Percentiles rank a stretch among this genome's conserved stretches.
phyloP scores from a whole-genome alignment of 2,888 invertebrate genomes.

The Parnassius apollo region DNA sequence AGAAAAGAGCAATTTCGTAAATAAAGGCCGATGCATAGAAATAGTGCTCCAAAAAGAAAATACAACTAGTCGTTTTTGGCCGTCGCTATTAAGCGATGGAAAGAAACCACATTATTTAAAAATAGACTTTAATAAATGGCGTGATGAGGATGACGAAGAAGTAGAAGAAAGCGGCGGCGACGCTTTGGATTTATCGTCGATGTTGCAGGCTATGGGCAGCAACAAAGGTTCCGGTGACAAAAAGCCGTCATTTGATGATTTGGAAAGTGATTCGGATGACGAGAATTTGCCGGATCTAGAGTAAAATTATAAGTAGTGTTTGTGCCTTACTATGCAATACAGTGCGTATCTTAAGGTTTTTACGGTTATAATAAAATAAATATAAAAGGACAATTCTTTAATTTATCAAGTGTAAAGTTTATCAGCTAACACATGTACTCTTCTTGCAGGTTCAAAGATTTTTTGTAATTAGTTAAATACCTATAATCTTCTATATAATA shows the following conservation, averaged over 20 bases:
- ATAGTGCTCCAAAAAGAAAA: constrained; percentile 86
- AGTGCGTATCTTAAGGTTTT: constrained; percentile 74
- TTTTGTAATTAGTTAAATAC: no score
- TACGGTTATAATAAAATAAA: constrained; percentile 75
- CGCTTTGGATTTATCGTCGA: constrained; percentile 83
- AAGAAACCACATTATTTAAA: constrained; percentile 97
- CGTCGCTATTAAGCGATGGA: constrained; percentile 91
- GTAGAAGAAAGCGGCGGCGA: constrained; percentile 82
- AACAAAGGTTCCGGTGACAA: constrained; percentile 71
- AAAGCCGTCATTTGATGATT: constrained; percentile 88
- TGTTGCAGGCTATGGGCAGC: constrained; percentile 87
- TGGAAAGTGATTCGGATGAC: constrained; percentile 90
- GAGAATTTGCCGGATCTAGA: constrained; percentile 89
- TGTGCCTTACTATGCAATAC: constrained; percentile 60
- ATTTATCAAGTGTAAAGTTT: constrained; percentile 1
- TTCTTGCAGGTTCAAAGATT: no score
- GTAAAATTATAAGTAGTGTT: constrained; percentile 63
- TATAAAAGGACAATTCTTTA: neutral
- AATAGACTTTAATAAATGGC: constrained; percentile 98
- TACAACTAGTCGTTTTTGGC: constrained; percentile 91
- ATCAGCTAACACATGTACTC: no score
- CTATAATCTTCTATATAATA: no score
- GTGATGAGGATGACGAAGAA: constrained; percentile 97
- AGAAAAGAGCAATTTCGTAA: constrained; percentile 87
- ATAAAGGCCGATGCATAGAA: constrained; percentile 88